Evolutionary conservation across 1,140 invertebrate genomes (phyloP).

Genomic region (Stegodyphus mimosarum): DNA sequence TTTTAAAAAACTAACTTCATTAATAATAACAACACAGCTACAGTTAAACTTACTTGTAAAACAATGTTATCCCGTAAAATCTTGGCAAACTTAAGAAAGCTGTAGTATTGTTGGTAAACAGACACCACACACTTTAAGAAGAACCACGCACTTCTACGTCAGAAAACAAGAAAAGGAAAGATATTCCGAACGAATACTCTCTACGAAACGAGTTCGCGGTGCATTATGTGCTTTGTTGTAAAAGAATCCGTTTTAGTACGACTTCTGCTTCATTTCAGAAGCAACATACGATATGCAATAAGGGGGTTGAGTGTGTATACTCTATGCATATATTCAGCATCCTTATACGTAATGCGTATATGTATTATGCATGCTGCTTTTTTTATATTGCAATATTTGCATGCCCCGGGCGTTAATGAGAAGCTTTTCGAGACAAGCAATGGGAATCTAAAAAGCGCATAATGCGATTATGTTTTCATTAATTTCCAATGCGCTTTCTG

Average conservation of each 20-base stretch:
- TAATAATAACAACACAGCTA: too few relatives aligned
- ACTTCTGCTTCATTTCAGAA: conserved; percentile 39
- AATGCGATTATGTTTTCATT: conserved; percentile 4
- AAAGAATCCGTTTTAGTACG: conserved; percentile 48
- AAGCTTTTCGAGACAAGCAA: conserved; percentile 42
- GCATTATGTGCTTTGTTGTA: conserved; percentile 36
- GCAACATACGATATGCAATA: conserved; percentile 47
- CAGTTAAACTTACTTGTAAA: too few relatives aligned
- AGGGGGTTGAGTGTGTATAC: conserved; percentile 31
- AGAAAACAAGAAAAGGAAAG: too few relatives aligned
- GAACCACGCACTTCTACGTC: too few relatives aligned
- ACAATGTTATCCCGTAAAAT: too few relatives aligned
- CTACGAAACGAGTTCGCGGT: too few relatives aligned
- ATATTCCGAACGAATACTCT: too few relatives aligned
- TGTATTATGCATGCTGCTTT: conserved; percentile 55
- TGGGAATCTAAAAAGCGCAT: neutral
- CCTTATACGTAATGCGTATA: conserved; percentile 47
- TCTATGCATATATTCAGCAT: conserved; percentile 53
- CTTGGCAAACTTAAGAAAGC: too few relatives aligned
- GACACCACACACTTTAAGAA: too few relatives aligned
- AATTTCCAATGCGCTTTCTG: neutral
- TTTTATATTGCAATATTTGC: conserved; percentile 47
- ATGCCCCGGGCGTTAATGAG: conserved; percentile 45
- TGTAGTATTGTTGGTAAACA: too few relatives aligned
- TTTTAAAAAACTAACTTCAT: too few relatives aligned